These are phyloP conservation scores for Mesocentrotus franciscanus DNA, from an alignment of 53 echinoderm and acorn worm species.

Conservation along the genomic window DNA sequence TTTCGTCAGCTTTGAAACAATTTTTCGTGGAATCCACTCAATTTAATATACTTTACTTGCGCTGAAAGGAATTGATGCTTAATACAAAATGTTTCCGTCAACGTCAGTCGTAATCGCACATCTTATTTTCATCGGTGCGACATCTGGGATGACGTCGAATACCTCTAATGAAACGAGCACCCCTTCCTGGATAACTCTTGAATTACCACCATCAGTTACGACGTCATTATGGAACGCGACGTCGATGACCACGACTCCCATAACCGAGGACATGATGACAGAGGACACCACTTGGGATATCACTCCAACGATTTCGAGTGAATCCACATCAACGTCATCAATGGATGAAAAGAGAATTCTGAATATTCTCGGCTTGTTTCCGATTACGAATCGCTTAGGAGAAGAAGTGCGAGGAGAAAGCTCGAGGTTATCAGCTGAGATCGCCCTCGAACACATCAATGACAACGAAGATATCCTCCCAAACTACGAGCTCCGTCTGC, in stretches of 20 bases:
- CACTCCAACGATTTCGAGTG: not conserved
- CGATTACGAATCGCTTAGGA: not conserved
- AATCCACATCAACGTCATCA: not conserved
- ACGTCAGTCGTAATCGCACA: not conserved
- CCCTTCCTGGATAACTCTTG: not conserved
- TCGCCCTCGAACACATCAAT: constrained; percentile 83
- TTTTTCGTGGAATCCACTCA: not conserved
- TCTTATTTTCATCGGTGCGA: not conserved
- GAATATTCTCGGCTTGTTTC: constrained; percentile 38
- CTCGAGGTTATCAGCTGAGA: constrained; percentile 35
- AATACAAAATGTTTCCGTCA: not conserved
- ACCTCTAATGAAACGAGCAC: not conserved
- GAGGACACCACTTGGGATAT: not conserved
- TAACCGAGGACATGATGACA: not conserved
- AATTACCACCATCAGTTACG: not conserved
- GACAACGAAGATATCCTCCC: constrained; percentile 69
- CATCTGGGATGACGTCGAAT: not conserved
- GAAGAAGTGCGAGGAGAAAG: constrained; percentile 39
- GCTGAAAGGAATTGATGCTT: not conserved
- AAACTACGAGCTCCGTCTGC: constrained; percentile 69
- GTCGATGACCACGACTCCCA: not conserved
- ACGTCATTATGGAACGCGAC: not conserved
- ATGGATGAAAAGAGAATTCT: not conserved
- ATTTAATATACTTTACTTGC: not conserved
- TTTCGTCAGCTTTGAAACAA: not conserved